Conservation (phyloP, 2,888 invertebrate species). For the Dicranocentrus wangi region DNA sequence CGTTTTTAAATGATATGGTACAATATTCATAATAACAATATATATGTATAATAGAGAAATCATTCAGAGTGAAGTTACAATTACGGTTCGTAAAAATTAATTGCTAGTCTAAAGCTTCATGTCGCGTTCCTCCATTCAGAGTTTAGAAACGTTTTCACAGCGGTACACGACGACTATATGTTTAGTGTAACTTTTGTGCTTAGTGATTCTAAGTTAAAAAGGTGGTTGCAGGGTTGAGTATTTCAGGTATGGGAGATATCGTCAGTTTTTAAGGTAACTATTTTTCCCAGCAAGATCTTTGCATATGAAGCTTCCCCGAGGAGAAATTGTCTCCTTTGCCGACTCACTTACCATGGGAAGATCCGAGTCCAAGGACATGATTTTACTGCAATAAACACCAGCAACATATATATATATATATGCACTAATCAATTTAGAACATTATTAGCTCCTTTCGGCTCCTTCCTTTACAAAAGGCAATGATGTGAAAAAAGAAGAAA, state of each 20-base stretch:
- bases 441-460: neutral
- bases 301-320: constrained; percentile 53
- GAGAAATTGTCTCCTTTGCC: constrained; percentile 57
- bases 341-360: constrained; percentile 78
- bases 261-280: constrained; percentile 64
- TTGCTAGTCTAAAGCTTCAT: too few relatives aligned
- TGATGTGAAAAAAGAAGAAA: neutral
- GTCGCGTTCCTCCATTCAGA: too few relatives aligned
- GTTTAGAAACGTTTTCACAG: too few relatives aligned
- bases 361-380: constrained; percentile 77
- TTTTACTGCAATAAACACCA: constrained; percentile 75
- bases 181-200: neutral
- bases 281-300: constrained; percentile 48
- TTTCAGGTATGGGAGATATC: constrained; percentile 64
- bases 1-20: constrained; percentile 50
- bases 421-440: constrained; percentile 41
- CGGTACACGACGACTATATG: neutral
- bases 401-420: too few relatives aligned
- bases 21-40: constrained; percentile 10
- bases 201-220: too few relatives aligned
- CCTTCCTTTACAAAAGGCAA: too few relatives aligned
- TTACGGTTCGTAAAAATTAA: neutral
- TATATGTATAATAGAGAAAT: too few relatives aligned
- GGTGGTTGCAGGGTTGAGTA: constrained; percentile 45
- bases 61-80: constrained; percentile 4